Conservation (phyloP, 2,888 invertebrate species). For the Troilus luridus region DNA sequence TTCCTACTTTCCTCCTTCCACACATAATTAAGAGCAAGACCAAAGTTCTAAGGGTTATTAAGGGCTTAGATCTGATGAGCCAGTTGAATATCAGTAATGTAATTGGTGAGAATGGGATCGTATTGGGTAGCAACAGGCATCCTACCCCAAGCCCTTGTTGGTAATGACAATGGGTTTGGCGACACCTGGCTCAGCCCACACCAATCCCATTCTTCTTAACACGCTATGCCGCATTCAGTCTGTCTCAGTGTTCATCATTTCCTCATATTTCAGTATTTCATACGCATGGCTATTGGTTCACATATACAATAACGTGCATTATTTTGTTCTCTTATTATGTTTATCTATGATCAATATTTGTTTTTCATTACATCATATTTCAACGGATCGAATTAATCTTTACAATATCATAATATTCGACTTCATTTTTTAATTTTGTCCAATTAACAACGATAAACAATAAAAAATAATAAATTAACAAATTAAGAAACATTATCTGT, state of each 20-base stretch:
- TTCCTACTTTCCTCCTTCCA: not conserved
- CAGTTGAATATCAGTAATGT: not conserved
- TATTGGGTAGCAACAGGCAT: conserved; percentile 17
- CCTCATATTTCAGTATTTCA: not conserved
- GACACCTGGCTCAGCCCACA: not conserved
- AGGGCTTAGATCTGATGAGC: not conserved
- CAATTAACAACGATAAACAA: no score
- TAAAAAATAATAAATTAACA: no score
- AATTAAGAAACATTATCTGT: no score
- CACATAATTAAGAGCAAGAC: not conserved
- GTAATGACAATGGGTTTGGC: not conserved
- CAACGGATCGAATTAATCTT: no score
- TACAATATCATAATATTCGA: no score
- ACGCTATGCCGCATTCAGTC: not conserved
- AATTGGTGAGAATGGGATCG: not conserved
- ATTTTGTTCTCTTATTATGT: no score
- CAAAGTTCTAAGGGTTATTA: not conserved
- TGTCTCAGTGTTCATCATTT: not conserved
- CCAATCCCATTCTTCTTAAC: not conserved
- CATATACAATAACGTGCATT: no score
- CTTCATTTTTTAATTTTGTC: no score
- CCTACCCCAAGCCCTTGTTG: not conserved
- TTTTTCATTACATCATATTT: no score
- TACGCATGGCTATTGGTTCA: no score
- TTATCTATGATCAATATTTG: no score